phyloP scores from a whole-genome alignment of 2,888 invertebrate genomes.

The Zaprionus lineosus region DNA sequence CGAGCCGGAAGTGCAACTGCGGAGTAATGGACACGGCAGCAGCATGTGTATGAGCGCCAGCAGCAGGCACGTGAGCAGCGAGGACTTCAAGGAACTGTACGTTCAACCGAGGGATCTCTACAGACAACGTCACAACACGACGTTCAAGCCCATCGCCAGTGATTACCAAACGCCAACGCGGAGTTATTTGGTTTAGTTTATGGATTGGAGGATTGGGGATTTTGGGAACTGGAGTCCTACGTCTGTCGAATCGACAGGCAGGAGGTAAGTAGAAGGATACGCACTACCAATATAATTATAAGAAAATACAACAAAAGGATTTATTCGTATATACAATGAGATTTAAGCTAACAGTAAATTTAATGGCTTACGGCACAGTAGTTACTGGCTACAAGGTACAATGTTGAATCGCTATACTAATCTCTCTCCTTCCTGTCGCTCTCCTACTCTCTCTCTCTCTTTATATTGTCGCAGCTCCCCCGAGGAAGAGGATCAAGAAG shows the following conservation, averaged over 20 bases:
- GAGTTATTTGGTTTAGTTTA: conserved; percentile 79
- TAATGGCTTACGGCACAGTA: not conserved
- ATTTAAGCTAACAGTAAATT: too few relatives aligned
- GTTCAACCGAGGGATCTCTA: conserved; percentile 81
- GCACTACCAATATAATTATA: too few relatives aligned
- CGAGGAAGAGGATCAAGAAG: conserved; percentile 1
- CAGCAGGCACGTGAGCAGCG: conserved; percentile 62
- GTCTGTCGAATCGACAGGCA: not conserved
- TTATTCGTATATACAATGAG: too few relatives aligned
- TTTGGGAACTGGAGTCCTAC: too few relatives aligned
- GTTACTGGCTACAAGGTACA: not conserved
- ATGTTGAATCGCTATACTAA: conserved; percentile 4
- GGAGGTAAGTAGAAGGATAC: conserved; percentile 15
- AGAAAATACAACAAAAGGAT: too few relatives aligned
- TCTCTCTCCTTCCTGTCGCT: not conserved
- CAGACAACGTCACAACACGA: conserved; percentile 80
- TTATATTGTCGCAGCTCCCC: conserved; percentile 8
- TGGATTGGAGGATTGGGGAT: too few relatives aligned
- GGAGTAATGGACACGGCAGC: conserved; percentile 30
- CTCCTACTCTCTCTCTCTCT: not conserved
- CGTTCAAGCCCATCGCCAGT: conserved; percentile 78
- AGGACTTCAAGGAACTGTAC: conserved; percentile 79
- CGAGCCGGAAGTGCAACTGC: conserved; percentile 76
- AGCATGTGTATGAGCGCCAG: conserved; percentile 36
- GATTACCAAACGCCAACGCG: conserved; percentile 78